Base-by-base conservation (phyloP, 2,888 invertebrate species). In the Iphiclides podalirius region DNA sequence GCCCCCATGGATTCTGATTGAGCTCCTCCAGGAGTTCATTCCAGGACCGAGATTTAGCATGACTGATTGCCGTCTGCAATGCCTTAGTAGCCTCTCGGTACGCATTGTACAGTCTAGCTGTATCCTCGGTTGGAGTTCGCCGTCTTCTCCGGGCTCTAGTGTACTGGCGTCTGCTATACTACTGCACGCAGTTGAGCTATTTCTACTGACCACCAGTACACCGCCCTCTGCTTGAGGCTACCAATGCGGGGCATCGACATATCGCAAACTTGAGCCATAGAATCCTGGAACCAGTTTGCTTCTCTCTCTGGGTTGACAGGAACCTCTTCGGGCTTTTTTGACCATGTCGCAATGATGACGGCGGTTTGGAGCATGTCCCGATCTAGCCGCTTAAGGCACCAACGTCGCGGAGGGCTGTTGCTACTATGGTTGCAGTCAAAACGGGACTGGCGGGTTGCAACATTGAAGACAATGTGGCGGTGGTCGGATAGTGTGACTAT, bases 1-100 rank as follows among this genome's bases (percentile, higher is more conserved):
- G 54, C 7, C 53, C 55, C 54, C 49, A 54, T 1, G 54, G 50
- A 13, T 52, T 36, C 11, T 40, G 11, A 14, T 52, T 40, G 4
- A 52, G 20, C 2, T 9, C 35, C 37, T 50, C 50, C 0, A 52
- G 7, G 7, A 55, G 52, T 14, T 44, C 46, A 2, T 12, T 36
- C 50, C 48, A 51, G 4, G 45, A 38, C 28, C 37, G 28, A 11
- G 52, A 34, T 9, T 42, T 52, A 7, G 45, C 34, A 2, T 35
- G 9, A 1, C 26, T 8, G 11, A 53, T 55, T 1, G 42, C 45
- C 13, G 1, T 7, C 9, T 46, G 42, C 1, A 53, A 36, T n/a
- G 39, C 33, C 2, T 16, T 28, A n/a, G 13, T 42, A 8, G 37
- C 47, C 0, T 14, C 26, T 7, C 39, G 26, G 14, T 43, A 51